Evolutionary conservation across 2,797 vertebrate genomes (phyloP), one percentile per base, ranked within the genome.

Genomic region (Enteromius mattozi): DNA sequence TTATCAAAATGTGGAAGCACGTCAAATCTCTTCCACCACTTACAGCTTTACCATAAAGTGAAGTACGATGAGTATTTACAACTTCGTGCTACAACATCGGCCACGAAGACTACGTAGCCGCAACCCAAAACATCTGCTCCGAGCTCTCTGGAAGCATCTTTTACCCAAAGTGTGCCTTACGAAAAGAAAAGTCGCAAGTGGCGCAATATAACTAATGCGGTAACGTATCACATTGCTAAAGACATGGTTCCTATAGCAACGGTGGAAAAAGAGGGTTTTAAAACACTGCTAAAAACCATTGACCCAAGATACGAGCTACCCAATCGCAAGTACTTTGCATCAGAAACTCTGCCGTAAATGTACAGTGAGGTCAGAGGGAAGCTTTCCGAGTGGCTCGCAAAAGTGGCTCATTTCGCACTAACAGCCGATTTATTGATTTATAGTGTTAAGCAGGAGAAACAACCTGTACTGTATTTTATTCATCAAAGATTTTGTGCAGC

Each of bases 211-310:
- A 84, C 82, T 17, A 77, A 86, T 13, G 81, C 45, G 21, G 79
- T 86, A 33, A 24, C 78, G 3, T 86, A 40, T 33, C 78, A 84
- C 54, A 78, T 72, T 8, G 12, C 76, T 63, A 85, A 85, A 80
- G 76, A 85, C 19, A 83, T 83, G 85, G 80, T 87, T 47, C 82
- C 66, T 42, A 35, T 80, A 51, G 40, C 65, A 81, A 82, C 35
- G 21, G 87, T 87, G 21, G 83, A 89, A 89, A 72, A 87, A 21
- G 45, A 59, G 0, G 71, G 86, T 47, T 89, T 87, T 68, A 78
- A 83, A 76, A 77, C 16, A 19, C 85, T 87, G 69, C 27, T 88
- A 71, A 87, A 88, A 80, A 84, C 76, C 10, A 79, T 78, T 42
- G 82, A 88, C 82, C 86, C 37, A 61, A 74, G 84, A 83, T 78